Conservation (phyloP, 2,113 vertebrate species). For the Phalacrocorax pelagicus region DNA sequence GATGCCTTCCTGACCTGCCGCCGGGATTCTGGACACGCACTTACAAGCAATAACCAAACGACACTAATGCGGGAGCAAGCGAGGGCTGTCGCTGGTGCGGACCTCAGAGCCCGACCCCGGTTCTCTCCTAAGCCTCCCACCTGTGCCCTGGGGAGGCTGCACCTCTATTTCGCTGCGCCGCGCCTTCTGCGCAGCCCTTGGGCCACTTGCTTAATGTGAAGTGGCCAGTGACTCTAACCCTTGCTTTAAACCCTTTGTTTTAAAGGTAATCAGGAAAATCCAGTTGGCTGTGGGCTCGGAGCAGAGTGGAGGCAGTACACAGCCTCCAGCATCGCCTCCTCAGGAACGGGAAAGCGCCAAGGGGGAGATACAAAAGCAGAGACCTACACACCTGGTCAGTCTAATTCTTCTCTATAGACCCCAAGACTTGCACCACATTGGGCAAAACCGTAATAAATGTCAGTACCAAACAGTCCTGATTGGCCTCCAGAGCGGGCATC, state of each 20-base stretch:
- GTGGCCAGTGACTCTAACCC: neutral
- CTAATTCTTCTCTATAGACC: neutral
- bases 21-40: no score
- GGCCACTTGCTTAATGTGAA: neutral
- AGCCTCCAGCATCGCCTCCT: neutral
- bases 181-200: neutral
- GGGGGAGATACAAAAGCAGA: neutral
- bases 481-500: neutral
- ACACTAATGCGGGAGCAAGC: neutral
- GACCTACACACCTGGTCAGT: accelerated
- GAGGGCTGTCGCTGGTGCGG: no score
- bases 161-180: neutral
- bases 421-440: accelerated
- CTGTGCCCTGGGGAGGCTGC: neutral
- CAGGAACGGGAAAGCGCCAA: neutral
- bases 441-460: neutral
- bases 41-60: neutral
- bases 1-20: accelerated
- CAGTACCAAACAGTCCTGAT: neutral
- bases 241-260: neutral
- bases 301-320: neutral
- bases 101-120: neutral
- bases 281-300: no score
- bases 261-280: neutral
- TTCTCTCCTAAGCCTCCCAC: neutral